A percentile compares a stretch with the other conserved stretches of the same genome.
Evolutionary conservation across 1,140 invertebrate genomes (phyloP).

Genomic region (Bombus turneri): DNA sequence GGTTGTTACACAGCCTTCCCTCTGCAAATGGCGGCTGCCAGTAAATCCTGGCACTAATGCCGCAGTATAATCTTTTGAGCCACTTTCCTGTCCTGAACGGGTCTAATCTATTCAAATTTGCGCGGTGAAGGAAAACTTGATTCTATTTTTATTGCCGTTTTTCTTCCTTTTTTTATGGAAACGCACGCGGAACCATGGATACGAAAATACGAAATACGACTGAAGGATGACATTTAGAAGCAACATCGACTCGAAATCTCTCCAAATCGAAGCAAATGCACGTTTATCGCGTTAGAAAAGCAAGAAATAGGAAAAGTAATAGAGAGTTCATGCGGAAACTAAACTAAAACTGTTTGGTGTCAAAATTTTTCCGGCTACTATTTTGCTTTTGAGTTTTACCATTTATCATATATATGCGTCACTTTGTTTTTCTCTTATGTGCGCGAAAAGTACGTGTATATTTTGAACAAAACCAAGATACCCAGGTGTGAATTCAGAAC

Average conservation of each 20-base stretch:
- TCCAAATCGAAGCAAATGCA: background rate
- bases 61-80: constrained; percentile 75
- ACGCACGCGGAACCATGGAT: background rate
- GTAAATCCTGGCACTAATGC: constrained; percentile 70
- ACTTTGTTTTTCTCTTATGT: background rate
- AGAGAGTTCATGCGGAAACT: background rate
- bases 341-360: too few relatives aligned
- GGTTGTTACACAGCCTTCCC: constrained; percentile 49
- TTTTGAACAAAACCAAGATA: background rate
- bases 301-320: background rate
- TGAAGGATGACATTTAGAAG: background rate
- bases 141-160: background rate
- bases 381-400: background rate
- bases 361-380: background rate
- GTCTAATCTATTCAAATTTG: constrained; percentile 65
- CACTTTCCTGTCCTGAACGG: constrained; percentile 52
- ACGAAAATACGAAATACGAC: background rate
- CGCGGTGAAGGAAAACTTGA: background rate
- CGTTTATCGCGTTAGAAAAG: background rate
- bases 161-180: background rate
- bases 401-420: background rate
- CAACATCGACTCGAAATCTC: background rate
- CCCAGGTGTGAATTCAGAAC: constrained; percentile 12
- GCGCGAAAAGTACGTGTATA: background rate
- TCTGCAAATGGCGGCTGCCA: constrained; percentile 9